phyloP scores from a whole-genome alignment of 2,797 vertebrate genomes.

The Spea hammondii region DNA sequence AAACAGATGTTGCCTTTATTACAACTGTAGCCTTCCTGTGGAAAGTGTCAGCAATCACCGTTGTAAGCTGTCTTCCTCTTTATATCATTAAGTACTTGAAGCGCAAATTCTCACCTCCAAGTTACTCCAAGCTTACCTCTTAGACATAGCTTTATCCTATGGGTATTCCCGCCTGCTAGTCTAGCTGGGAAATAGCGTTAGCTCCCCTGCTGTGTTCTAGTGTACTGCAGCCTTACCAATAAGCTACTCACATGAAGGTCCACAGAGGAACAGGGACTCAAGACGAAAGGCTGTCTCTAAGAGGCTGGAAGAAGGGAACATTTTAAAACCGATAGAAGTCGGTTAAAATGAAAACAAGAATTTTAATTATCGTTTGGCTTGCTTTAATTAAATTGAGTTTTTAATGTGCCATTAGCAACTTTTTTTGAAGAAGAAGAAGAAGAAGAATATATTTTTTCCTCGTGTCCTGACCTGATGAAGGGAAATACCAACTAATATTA shows the following conservation, averaged over 20 bases:
- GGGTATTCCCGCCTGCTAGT: conserved; percentile 48
- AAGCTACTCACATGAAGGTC: conserved; percentile 8
- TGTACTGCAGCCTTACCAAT: conserved; percentile 55
- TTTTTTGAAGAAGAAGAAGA: too few relatives aligned
- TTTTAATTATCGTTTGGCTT: conserved; percentile 16
- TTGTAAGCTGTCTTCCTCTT: conserved; percentile 97
- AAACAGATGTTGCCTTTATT: conserved; percentile 89
- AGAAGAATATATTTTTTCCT: conserved; percentile 9
- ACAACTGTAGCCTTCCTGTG: conserved; percentile 90
- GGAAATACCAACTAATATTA: conserved; percentile 23
- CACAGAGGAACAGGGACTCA: conserved; percentile 40
- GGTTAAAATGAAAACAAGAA: conserved; percentile 2
- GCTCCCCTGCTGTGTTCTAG: conserved; percentile 56
- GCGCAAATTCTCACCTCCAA: conserved; percentile 94
- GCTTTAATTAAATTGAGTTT: neutral
- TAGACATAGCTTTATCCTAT: conserved; percentile 63
- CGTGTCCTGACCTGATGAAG: conserved; percentile 44
- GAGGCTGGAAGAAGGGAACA: conserved; percentile 1
- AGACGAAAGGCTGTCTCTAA: conserved; percentile 39
- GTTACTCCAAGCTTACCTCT: conserved; percentile 94
- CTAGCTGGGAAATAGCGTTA: conserved; percentile 37
- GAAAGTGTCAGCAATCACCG: conserved; percentile 93
- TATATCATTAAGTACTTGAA: conserved; percentile 97
- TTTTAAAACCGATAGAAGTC: conserved; percentile 51
- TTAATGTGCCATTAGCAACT: neutral